These are phyloP conservation scores for Leucophora obtusa DNA, from an alignment of 2,888 invertebrate species.

Conservation along the genomic window DNA sequence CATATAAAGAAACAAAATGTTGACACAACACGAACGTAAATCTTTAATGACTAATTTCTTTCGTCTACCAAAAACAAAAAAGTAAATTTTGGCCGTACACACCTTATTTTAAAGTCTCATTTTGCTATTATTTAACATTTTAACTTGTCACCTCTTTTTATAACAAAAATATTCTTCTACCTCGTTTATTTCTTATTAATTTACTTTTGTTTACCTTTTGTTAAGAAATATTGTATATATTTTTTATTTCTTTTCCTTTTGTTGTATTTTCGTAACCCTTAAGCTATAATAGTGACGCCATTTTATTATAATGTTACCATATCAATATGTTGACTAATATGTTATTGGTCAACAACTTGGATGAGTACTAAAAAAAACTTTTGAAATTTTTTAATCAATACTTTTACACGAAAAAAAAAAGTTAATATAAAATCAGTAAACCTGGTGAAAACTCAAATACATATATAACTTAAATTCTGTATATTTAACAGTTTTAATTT, in stretches of 20 bases:
- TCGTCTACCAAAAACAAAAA: not conserved
- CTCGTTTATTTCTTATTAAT: not conserved
- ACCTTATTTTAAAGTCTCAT: not conserved
- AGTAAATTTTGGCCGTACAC: not conserved
- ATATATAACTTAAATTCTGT: too few species aligned
- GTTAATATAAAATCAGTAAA: too few species aligned
- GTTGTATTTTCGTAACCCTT: not conserved
- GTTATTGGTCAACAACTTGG: not conserved
- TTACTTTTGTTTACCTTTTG: not conserved
- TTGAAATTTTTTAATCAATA: too few species aligned
- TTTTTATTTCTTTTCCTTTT: not conserved
- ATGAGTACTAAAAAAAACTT: too few species aligned
- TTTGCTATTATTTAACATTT: not conserved
- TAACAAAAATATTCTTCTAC: not conserved
- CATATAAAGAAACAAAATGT: constrained; percentile 19
- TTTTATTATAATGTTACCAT: constrained; percentile 4
- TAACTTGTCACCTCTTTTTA: not conserved
- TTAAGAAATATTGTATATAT: not conserved
- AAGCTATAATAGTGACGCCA: not conserved
- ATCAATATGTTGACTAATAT: not conserved
- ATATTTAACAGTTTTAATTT: too few species aligned
- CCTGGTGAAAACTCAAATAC: too few species aligned
- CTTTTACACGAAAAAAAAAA: too few species aligned
- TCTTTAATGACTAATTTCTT: constrained; percentile 39
- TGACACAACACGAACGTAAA: constrained; percentile 27